phyloP scores from a whole-genome alignment of 2,888 invertebrate species.

The Orthosia cruda region DNA sequence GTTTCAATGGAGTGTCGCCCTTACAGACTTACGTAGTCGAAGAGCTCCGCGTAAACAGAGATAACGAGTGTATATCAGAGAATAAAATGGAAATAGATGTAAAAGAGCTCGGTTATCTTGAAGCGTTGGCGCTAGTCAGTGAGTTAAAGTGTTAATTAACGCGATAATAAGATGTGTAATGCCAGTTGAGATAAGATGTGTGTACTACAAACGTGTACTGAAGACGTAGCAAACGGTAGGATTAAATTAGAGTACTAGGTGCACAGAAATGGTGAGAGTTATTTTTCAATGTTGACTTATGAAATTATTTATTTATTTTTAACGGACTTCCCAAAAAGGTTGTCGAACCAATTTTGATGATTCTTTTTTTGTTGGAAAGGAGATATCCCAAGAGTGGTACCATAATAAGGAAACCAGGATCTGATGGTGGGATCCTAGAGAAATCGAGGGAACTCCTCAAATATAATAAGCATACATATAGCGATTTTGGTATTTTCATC shows the following conservation, averaged over 20 bases:
- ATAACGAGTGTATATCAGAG: constrained; percentile 53
- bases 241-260: neutral
- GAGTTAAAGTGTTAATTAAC: constrained; percentile 39
- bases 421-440: too few species aligned
- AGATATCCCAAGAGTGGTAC: too few species aligned
- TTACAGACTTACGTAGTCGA: constrained; percentile 48
- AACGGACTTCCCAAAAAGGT: too few species aligned
- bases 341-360: too few species aligned
- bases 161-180: constrained; percentile 45
- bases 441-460: too few species aligned
- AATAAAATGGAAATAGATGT: constrained; percentile 60
- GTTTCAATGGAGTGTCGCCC: constrained; percentile 17
- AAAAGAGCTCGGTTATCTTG: constrained; percentile 59
- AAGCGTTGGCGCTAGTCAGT: constrained; percentile 26
- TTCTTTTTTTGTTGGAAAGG: too few species aligned
- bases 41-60: constrained; percentile 43
- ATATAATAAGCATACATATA: too few species aligned
- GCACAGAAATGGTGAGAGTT: neutral
- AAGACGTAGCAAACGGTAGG: constrained; percentile 10
- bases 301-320: too few species aligned
- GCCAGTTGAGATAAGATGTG: constrained; percentile 46
- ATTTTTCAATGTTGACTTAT: neutral
- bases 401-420: too few species aligned
- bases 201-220: constrained; percentile 9
- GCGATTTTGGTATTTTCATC: too few species aligned